Percentiles rank a stretch among this genome's conserved stretches.
phyloP scores from a whole-genome alignment of 2,797 vertebrate genomes.

The Naso thynnoides region DNA sequence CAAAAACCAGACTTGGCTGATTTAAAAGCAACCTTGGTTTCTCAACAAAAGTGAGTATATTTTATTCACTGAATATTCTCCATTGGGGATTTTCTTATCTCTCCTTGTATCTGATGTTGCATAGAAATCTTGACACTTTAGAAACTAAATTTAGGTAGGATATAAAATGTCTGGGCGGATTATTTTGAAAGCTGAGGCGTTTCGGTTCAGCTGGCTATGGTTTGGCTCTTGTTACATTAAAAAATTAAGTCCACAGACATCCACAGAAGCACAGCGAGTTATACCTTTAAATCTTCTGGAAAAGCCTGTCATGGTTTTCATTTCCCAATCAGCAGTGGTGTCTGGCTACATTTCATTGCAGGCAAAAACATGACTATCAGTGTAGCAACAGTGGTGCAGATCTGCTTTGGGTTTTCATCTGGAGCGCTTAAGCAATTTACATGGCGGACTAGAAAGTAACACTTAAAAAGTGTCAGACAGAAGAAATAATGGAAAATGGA shows the following conservation, averaged over 20 bases:
- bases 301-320: conserved; percentile 30
- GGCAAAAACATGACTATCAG: conserved; percentile 50
- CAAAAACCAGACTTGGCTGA: neutral
- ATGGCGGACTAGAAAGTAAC: conserved; percentile 58
- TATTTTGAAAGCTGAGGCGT: conserved; percentile 15
- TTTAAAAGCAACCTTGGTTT: neutral
- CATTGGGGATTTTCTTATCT: neutral
- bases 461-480: conserved; percentile 53
- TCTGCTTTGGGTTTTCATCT: conserved; percentile 56
- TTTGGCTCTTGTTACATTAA: conserved; percentile 14
- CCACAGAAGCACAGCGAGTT: conserved; percentile 1
- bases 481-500: conserved; percentile 69
- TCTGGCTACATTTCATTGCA: conserved; percentile 47
- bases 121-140: neutral
- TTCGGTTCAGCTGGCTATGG: conserved; percentile 14
- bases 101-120: neutral
- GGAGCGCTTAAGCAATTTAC: conserved; percentile 48
- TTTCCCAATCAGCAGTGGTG: conserved; percentile 34
- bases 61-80: neutral
- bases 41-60: neutral
- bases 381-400: conserved; percentile 20
- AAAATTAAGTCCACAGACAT: conserved; percentile 30
- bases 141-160: conserved; percentile 13
- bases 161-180: conserved; percentile 19
- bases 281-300: conserved; percentile 44